Percentiles rank a stretch among this genome's conserved stretches.
These are phyloP conservation scores for Pyxicephalus adspersus DNA, from an alignment of 2,113 vertebrate species.

Conservation along the genomic window DNA sequence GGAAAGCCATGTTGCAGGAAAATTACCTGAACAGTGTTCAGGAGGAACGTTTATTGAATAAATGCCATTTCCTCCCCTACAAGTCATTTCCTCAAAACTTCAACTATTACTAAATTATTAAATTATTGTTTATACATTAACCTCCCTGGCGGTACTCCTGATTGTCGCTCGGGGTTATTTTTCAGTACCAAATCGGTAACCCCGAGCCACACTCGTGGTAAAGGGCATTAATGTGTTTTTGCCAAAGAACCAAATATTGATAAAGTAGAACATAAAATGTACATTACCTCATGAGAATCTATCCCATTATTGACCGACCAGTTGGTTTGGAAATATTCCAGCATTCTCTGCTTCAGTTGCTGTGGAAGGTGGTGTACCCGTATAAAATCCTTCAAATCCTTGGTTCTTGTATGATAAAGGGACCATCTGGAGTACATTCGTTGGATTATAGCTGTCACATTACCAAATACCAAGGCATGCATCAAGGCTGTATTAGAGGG, in stretches of 20 bases:
- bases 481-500: conserved; percentile 82
- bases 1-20: too few species aligned
- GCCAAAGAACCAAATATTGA: not conserved
- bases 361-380: conserved; percentile 95
- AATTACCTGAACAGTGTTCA: too few species aligned
- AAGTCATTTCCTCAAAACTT: too few species aligned
- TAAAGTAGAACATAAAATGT: not conserved
- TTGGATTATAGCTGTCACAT: conserved; percentile 98
- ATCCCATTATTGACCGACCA: conserved; percentile 99
- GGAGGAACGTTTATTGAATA: too few species aligned
- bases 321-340: conserved; percentile 98
- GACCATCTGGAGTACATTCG: conserved; percentile 98
- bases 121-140: too few species aligned
- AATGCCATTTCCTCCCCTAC: too few species aligned
- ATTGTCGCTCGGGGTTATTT: too few species aligned
- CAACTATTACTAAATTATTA: too few species aligned
- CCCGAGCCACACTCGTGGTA: too few species aligned
- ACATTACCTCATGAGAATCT: conserved; percentile 92
- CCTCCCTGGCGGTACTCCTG: too few species aligned
- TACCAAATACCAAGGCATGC: conserved; percentile 97
- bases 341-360: conserved; percentile 95
- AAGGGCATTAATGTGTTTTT: too few species aligned
- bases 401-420: conserved; percentile 96
- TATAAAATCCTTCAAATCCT: conserved; percentile 97
- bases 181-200: too few species aligned